A percentile compares a stretch with the other conserved stretches of the same genome.
Evolutionary conservation across 1,140 invertebrate genomes (phyloP).

Genomic region (Microplitis demolitor): DNA sequence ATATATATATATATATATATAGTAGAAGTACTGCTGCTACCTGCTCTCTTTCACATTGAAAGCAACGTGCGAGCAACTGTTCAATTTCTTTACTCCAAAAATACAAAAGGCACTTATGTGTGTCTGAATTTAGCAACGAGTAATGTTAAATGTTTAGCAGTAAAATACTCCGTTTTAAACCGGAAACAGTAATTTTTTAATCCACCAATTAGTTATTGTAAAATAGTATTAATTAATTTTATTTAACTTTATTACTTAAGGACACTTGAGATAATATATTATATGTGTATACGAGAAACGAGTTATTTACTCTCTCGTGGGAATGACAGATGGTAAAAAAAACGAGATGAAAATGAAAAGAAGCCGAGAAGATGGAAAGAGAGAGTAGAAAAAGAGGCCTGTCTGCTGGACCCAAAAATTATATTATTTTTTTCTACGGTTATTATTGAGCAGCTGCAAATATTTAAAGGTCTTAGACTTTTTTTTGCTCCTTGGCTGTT

Average conservation of each 20-base stretch:
- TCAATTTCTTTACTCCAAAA: constrained; percentile 12
- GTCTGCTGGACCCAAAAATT: background rate
- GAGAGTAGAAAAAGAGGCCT: background rate
- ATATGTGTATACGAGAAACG: background rate
- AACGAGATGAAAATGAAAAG: background rate
- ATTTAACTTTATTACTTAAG: background rate
- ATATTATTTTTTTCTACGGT: background rate
- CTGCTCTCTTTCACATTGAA: constrained; percentile 8
- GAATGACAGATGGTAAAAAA: constrained; percentile 19
- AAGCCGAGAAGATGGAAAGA: background rate
- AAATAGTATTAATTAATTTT: background rate
- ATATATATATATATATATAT: background rate
- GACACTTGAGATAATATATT: background rate
- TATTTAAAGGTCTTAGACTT: too few species aligned
- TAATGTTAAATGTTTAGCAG: background rate
- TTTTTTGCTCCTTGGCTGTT: too few species aligned
- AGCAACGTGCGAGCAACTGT: constrained; percentile 10
- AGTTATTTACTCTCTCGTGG: background rate
- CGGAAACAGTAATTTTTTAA: too few species aligned
- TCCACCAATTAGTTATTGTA: background rate
- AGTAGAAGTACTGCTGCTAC: background rate
- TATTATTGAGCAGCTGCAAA: background rate
- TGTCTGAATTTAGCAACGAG: background rate
- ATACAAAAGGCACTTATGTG: constrained; percentile 13
- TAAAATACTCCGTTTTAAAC: background rate